These are phyloP conservation scores for Julus scanicus DNA, from an alignment of 2,888 invertebrate species.

Conservation along the genomic window DNA sequence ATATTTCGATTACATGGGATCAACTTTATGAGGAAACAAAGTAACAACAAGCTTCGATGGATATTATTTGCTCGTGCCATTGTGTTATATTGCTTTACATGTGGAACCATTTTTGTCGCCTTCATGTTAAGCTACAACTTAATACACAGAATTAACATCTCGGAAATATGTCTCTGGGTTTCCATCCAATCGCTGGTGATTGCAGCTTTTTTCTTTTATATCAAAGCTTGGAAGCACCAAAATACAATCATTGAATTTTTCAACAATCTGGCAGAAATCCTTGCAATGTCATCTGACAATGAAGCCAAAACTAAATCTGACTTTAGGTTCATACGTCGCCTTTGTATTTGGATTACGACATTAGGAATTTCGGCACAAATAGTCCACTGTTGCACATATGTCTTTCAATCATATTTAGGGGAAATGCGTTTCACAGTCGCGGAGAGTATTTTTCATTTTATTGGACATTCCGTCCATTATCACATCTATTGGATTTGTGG, in stretches of 20 bases:
- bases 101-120: not conserved
- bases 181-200: not conserved
- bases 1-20: not conserved
- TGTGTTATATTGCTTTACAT: not conserved
- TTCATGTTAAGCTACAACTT: not conserved
- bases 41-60: not conserved
- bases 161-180: not conserved
- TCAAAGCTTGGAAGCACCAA: not conserved
- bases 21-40: not conserved
- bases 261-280: not conserved
- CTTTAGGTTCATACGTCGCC: not conserved
- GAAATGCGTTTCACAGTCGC: not conserved
- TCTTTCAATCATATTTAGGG: not conserved
- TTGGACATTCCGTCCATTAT: not conserved
- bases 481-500: not conserved
- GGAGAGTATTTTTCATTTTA: not conserved
- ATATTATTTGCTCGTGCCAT: not conserved
- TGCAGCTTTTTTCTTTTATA: not conserved
- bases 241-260: not conserved
- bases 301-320: not conserved
- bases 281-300: not conserved
- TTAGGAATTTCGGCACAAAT: not conserved
- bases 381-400: not conserved
- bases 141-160: not conserved
- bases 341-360: not conserved